A percentile compares a stretch with the other conserved stretches of the same genome.
Evolutionary conservation across 1,140 invertebrate genomes (phyloP).

Genomic region (Drosophila mauritiana): DNA sequence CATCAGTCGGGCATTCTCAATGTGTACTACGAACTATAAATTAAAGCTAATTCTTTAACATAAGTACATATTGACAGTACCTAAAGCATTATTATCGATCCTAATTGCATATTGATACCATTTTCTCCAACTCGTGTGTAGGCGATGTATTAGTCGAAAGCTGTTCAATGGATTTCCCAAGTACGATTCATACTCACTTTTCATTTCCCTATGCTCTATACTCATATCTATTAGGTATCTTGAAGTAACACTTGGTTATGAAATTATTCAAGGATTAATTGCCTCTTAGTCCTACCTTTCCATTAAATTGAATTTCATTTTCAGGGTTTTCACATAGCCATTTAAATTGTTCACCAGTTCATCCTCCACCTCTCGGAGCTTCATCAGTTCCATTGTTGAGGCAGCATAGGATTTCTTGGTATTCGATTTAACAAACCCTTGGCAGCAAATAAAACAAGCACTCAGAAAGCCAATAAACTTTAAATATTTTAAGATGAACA

Average conservation of each 20-base stretch:
- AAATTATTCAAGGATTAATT: background rate
- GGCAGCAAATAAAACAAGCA: background rate
- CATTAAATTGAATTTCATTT: conserved; percentile 8
- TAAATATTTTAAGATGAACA: background rate
- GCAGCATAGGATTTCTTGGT: background rate
- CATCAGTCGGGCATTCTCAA: conserved; percentile 8
- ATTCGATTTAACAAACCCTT: background rate
- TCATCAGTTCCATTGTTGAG: conserved; percentile 16
- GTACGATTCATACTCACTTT: conserved; percentile 13
- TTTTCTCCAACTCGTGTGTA: conserved; percentile 24
- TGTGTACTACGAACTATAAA: conserved; percentile 16
- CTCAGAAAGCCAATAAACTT: background rate
- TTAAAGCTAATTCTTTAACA: background rate
- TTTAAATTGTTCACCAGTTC: conserved; percentile 19
- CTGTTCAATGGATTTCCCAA: conserved; percentile 43
- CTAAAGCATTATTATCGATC: background rate
- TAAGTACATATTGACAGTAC: background rate
- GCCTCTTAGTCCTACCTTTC: conserved; percentile 11
- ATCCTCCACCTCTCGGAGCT: conserved; percentile 27
- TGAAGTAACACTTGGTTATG: accelerated
- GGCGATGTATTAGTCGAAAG: conserved; percentile 30
- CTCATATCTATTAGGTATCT: conserved; percentile 18
- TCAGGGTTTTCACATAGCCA: conserved; percentile 15
- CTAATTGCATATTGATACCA: conserved; percentile 11
- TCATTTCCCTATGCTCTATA: conserved; percentile 1